Conservation (phyloP, 2,888 invertebrate genomes). For the Epicampocera succincta region DNA sequence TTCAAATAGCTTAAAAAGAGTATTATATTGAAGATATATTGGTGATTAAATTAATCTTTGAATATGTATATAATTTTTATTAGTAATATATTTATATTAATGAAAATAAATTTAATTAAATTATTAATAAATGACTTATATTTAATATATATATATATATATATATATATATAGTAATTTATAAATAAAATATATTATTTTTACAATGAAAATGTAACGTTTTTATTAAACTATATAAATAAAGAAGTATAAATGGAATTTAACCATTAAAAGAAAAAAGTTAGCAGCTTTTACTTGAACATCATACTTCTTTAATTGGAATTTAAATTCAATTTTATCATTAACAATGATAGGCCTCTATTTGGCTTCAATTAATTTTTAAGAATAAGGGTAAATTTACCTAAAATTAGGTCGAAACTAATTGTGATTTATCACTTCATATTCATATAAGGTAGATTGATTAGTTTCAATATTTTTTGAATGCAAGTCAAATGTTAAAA, state of each 20-base stretch:
- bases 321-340: conserved; percentile 72
- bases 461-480: conserved; percentile 80
- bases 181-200: conserved; percentile 82
- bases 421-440: conserved; percentile 82
- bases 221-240: conserved; percentile 84
- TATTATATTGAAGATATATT: conserved; percentile 82
- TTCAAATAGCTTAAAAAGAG: conserved; percentile 82
- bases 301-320: conserved; percentile 85
- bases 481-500: conserved; percentile 76
- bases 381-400: conserved; percentile 82
- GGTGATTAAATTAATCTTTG: conserved; percentile 76
- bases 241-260: conserved; percentile 74
- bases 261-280: conserved; percentile 82
- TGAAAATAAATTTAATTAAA: conserved; percentile 77
- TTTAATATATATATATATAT: no score
- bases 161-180: conserved; percentile 73
- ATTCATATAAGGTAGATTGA: conserved; percentile 79
- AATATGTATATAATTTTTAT: conserved; percentile 72
- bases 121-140: no score
- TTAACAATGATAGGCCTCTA: conserved; percentile 84
- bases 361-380: conserved; percentile 78
- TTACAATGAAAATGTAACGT: conserved; percentile 87
- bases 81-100: conserved; percentile 79
- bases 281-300: conserved; percentile 85
- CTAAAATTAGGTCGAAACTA: conserved; percentile 83